A percentile compares a stretch with the other conserved stretches of the same genome.
phyloP scores from a whole-genome alignment of 2,113 vertebrate genomes.

The Equus quagga region DNA sequence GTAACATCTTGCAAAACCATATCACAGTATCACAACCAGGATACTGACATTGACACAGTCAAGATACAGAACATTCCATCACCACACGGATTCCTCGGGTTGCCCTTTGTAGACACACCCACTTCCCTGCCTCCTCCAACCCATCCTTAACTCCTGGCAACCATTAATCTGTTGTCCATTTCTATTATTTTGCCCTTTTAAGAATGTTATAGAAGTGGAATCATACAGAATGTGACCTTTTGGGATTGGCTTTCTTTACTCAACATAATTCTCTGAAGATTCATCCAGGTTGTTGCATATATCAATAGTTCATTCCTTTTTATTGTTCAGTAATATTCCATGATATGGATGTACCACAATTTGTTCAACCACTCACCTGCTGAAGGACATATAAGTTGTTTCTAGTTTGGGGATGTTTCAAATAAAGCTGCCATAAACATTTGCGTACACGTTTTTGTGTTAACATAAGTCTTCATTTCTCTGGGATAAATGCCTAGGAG shows the following conservation, averaged over 20 bases:
- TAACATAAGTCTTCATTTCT: neutral
- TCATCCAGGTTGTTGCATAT: neutral
- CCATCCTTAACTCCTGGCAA: neutral
- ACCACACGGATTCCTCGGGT: neutral
- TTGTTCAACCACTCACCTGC: neutral
- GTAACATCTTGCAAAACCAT: neutral
- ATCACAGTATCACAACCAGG: neutral
- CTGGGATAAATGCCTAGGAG: neutral
- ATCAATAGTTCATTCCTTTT: neutral
- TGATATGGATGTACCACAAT: neutral
- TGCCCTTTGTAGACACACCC: neutral
- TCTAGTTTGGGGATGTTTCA: neutral
- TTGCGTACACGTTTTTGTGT: neutral
- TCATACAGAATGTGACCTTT: neutral
- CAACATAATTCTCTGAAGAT: neutral
- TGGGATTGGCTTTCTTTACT: neutral
- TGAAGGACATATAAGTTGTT: neutral
- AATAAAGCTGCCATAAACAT: constrained; percentile 2
- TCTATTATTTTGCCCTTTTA: neutral
- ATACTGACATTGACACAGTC: neutral
- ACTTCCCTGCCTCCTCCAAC: neutral
- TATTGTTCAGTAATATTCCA: neutral
- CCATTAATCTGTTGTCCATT: neutral
- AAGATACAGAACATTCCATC: neutral
- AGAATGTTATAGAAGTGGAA: neutral